Conservation (phyloP, 2,113 vertebrate species). For the Megaptera novaeangliae region DNA sequence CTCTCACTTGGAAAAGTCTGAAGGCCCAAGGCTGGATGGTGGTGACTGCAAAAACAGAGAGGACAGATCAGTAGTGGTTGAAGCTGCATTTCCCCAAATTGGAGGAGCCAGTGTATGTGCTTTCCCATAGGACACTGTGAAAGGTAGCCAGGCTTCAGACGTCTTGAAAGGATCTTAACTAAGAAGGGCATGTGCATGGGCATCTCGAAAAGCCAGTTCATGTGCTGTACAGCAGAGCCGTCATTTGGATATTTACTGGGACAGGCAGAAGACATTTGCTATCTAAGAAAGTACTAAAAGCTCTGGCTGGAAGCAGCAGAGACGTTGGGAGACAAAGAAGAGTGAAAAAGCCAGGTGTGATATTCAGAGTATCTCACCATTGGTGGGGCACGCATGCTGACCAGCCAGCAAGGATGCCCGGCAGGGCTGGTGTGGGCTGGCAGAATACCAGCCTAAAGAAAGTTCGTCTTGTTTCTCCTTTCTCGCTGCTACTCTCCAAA, state of each 20-base stretch:
- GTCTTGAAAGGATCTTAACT: neutral
- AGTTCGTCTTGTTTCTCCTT: neutral
- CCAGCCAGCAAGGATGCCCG: neutral
- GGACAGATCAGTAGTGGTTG: neutral
- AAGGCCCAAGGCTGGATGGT: neutral
- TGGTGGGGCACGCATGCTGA: neutral
- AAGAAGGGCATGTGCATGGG: neutral
- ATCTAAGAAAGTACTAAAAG: neutral
- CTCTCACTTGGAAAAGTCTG: neutral
- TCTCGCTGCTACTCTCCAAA: neutral
- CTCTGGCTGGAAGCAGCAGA: neutral
- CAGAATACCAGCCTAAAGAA: neutral
- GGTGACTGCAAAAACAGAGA: neutral
- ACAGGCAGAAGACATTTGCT: neutral
- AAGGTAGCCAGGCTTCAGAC: neutral
- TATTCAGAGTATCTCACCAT: neutral
- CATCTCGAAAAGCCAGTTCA: neutral
- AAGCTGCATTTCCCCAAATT: neutral
- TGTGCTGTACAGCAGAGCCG: rapidly evolving
- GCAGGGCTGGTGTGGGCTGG: neutral
- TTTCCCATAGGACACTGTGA: neutral
- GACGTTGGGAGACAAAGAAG: neutral
- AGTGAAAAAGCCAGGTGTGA: neutral
- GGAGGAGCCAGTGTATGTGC: neutral
- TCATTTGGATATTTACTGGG: neutral